phyloP scores from a whole-genome alignment of 2,888 invertebrate species.

The Furcula furcula region DNA sequence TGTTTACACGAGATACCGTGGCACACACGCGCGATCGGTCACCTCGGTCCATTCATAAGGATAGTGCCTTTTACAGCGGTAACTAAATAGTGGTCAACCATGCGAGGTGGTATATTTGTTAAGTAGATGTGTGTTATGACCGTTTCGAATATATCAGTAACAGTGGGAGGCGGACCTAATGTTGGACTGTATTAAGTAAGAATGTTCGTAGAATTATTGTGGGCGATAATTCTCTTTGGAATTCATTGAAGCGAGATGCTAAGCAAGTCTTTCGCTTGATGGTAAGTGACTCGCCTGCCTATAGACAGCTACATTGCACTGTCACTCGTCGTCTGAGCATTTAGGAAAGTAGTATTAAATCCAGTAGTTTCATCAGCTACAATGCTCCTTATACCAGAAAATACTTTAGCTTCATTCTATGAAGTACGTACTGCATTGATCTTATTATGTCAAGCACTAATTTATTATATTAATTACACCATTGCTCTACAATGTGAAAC shows the following conservation, averaged over 20 bases:
- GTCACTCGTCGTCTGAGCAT: no score
- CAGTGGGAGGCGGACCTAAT: slow-evolving; percentile 37
- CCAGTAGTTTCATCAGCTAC: no score
- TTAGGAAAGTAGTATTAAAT: no score
- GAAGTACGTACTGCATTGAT: no score
- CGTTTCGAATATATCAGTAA: slow-evolving; percentile 39
- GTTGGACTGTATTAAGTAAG: slow-evolving; percentile 14
- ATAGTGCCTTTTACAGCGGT: slow-evolving; percentile 59
- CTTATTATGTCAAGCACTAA: no score
- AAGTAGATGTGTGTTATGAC: slow-evolving; percentile 39
- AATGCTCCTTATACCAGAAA: no score
- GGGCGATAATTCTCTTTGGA: slow-evolving; percentile 14
- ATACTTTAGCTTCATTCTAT: no score
- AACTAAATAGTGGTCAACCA: slow-evolving; percentile 57
- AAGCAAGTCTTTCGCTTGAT: no score
- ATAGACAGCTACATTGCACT: no score
- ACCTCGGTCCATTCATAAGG: slow-evolving; percentile 74
- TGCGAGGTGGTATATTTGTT: slow-evolving; percentile 42
- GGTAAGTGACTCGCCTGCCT: no score
- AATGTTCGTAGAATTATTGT: slow-evolving; percentile 15
- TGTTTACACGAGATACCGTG: slow-evolving; percentile 39
- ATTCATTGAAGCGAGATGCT: no score
- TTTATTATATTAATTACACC: background rate
- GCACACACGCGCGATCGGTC: slow-evolving; percentile 49
- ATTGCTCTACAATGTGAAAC: background rate